Evolutionary conservation across 2,888 invertebrate genomes (phyloP).

Genomic region (Amblyjoppa fuscipennis): DNA sequence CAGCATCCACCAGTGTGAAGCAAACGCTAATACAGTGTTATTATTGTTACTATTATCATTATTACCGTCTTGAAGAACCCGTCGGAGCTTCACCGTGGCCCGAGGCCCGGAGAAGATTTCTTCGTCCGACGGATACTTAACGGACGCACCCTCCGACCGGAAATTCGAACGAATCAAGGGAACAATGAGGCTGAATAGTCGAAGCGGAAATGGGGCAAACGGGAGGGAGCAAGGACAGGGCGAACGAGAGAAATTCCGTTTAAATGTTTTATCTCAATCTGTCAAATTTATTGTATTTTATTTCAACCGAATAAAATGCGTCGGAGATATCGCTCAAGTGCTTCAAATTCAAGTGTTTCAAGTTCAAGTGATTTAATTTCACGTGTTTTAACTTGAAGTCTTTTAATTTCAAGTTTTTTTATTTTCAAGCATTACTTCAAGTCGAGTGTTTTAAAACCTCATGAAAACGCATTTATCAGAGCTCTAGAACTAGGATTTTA

Average conservation of each 20-base stretch:
- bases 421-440: no score
- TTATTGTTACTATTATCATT: constrained; percentile 13
- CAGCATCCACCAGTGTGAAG: constrained; percentile 8
- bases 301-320: neutral
- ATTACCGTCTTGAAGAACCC: constrained; percentile 3
- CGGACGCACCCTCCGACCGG: constrained; percentile 73
- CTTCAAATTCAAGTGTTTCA: no score
- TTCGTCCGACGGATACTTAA: constrained; percentile 48
- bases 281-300: neutral
- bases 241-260: constrained; percentile 1
- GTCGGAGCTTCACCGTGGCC: neutral
- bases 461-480: no score
- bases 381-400: no score
- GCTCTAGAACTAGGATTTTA: no score
- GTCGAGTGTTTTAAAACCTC: no score
- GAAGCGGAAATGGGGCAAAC: constrained; percentile 69
- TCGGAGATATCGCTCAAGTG: neutral
- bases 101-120: constrained; percentile 43
- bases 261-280: neutral
- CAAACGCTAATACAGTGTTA: constrained; percentile 3
- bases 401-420: no score
- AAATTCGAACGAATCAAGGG: constrained; percentile 74
- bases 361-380: no score
- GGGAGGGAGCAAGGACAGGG: constrained; percentile 48
- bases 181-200: constrained; percentile 71